A percentile compares a stretch with the other conserved stretches of the same genome.
Conservation (phyloP, 92 coral and sea anemone genomes). For the Zoanthus solanderi region DNA sequence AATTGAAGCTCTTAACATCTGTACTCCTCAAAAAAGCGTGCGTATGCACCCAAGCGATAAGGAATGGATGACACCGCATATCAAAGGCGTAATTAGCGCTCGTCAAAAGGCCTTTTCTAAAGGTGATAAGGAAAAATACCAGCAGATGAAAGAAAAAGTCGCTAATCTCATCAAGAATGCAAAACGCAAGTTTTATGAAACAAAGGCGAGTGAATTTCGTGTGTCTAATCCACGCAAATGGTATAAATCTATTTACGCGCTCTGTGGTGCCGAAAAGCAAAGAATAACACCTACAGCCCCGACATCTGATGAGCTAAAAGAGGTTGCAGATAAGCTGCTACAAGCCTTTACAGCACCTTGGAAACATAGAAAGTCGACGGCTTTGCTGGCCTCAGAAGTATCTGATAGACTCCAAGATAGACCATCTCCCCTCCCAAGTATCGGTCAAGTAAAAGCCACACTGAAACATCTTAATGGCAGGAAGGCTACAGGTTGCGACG, state of each 20-base stretch:
- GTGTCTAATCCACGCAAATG: slow-evolving; percentile 58
- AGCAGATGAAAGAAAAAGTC: too few relatives aligned
- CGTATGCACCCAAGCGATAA: too few relatives aligned
- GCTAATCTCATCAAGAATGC: slow-evolving; percentile 42
- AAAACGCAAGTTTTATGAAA: slow-evolving; percentile 44
- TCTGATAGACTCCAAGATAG: slow-evolving; percentile 20
- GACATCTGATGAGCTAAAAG: slow-evolving; percentile 26
- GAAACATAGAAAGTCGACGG: slow-evolving; percentile 1
- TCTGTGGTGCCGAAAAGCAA: slow-evolving; percentile 47
- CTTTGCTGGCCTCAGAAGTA: neutral
- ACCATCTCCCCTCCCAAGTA: slow-evolving; percentile 3
- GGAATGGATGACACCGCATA: too few relatives aligned
- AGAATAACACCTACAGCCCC: slow-evolving; percentile 27
- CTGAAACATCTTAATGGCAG: neutral
- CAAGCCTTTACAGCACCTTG: slow-evolving; percentile 7
- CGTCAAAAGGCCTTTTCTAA: too few relatives aligned
- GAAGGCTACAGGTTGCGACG: too few relatives aligned
- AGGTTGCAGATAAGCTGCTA: slow-evolving; percentile 14
- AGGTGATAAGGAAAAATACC: too few relatives aligned
- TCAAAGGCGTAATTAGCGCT: too few relatives aligned
- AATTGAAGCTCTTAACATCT: neutral
- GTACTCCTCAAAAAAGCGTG: too few relatives aligned
- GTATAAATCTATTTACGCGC: slow-evolving; percentile 54
- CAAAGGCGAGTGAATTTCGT: slow-evolving; percentile 50
- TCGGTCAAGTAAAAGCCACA: too few relatives aligned